Evolutionary conservation across 2,888 invertebrate genomes (phyloP).

Genomic region (Andrena flavipes): DNA sequence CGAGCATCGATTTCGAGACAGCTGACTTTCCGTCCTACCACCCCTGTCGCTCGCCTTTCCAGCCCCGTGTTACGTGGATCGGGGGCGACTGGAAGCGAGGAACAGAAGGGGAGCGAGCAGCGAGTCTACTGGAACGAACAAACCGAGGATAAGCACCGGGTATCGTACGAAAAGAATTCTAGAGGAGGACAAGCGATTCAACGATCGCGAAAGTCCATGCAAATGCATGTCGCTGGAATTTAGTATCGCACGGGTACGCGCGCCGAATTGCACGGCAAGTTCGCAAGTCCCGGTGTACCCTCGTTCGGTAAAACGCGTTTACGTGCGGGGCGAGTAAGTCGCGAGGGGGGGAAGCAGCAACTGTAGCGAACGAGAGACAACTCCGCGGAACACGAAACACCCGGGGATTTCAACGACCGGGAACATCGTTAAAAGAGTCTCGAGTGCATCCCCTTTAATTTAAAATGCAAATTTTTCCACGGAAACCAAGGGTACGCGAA

Average conservation of each 20-base stretch:
- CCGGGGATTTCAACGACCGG: slow-evolving; percentile 30
- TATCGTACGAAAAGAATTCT: no score
- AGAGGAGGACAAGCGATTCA: background rate
- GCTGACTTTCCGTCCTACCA: background rate
- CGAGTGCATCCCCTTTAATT: slow-evolving; percentile 49
- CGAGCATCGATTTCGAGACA: slow-evolving; percentile 5
- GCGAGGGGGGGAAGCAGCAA: background rate
- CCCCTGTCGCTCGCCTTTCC: background rate
- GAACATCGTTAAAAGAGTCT: slow-evolving; percentile 40
- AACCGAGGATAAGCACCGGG: no score
- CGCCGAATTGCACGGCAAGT: background rate
- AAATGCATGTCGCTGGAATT: background rate
- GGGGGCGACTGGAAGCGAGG: background rate
- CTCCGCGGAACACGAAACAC: slow-evolving; percentile 13
- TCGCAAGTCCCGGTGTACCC: background rate
- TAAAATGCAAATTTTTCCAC: slow-evolving; percentile 62
- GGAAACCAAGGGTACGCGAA: slow-evolving; percentile 5
- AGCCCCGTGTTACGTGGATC: background rate
- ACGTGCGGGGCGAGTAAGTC: slow-evolving; percentile 11
- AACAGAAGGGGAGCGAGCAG: background rate
- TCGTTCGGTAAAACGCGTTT: slow-evolving; percentile 15
- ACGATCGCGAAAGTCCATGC: background rate
- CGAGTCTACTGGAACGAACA: no score
- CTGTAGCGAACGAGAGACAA: background rate
- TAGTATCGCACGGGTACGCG: background rate